Conservation (phyloP, 2,797 vertebrate species). For the Taenioides sp. region DNA sequence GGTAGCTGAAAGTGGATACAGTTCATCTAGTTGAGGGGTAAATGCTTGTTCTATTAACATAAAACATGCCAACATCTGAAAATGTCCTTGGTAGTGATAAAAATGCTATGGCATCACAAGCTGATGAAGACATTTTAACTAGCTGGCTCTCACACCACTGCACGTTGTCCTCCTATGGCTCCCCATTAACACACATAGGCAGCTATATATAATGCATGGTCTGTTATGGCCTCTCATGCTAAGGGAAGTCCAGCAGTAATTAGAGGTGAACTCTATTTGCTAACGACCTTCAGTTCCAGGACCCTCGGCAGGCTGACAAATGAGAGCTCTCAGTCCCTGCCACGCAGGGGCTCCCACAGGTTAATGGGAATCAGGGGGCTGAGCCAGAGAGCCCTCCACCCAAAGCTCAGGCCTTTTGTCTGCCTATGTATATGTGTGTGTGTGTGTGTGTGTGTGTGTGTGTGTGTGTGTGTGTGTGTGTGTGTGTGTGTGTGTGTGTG, state of each 20-base stretch:
- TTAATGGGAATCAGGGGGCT: constrained; percentile 72
- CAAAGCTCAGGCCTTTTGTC: constrained; percentile 26
- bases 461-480: constrained; percentile 28
- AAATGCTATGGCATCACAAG: not conserved
- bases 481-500: constrained; percentile 23
- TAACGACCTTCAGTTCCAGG: constrained; percentile 70
- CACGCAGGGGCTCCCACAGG: constrained; percentile 62
- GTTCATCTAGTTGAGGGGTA: not conserved
- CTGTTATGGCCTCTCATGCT: constrained; percentile 24
- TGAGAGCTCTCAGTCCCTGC: constrained; percentile 65
- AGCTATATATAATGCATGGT: constrained; percentile 14
- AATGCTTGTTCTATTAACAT: not conserved
- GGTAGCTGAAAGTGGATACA: not conserved
- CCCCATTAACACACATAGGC: constrained; percentile 10
- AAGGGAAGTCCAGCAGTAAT: constrained; percentile 69
- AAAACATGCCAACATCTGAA: not conserved
- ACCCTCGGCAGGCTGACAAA: constrained; percentile 69
- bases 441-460: constrained; percentile 18
- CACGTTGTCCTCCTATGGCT: not conserved
- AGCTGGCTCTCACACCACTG: not conserved
- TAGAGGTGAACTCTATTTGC: constrained; percentile 74
- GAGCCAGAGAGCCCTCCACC: constrained; percentile 23
- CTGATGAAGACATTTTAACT: not conserved
- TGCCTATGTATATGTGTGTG: constrained; percentile 20
- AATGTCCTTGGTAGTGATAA: not conserved